Percentiles rank a stretch among this genome's conserved stretches.
These are phyloP conservation scores for Elgaria multicarinata DNA, from an alignment of 2,113 vertebrate genomes.

Conservation along the genomic window DNA sequence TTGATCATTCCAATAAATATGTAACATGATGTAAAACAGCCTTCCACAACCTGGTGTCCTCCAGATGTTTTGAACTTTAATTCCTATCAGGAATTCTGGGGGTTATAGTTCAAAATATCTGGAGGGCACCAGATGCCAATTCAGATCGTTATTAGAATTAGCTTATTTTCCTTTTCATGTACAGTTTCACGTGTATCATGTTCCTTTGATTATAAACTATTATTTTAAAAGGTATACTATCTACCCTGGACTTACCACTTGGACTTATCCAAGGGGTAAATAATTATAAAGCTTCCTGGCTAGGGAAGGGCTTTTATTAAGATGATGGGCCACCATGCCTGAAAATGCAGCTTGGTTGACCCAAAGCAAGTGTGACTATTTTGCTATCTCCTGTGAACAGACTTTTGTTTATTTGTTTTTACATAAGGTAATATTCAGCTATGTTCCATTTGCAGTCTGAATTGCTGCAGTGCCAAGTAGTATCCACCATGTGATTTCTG, in stretches of 20 bases:
- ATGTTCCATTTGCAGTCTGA: not conserved
- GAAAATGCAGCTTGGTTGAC: not conserved
- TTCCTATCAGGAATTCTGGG: too few relatives aligned
- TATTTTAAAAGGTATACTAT: not conserved
- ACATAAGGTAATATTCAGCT: not conserved
- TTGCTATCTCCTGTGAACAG: not conserved
- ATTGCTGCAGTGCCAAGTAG: not conserved
- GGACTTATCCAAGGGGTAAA: not conserved
- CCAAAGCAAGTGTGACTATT: not conserved
- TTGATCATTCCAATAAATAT: not conserved
- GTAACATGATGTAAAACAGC: not conserved
- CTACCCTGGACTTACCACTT: not conserved
- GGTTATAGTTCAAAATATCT: too few relatives aligned
- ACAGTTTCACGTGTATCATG: too few relatives aligned
- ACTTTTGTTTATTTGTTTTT: not conserved
- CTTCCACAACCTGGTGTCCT: too few relatives aligned
- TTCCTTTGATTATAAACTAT: not conserved
- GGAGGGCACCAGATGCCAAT: too few relatives aligned
- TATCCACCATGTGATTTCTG: not conserved
- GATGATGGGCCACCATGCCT: not conserved
- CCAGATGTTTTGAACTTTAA: too few relatives aligned
- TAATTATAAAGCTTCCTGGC: not conserved
- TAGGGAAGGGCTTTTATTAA: too few relatives aligned
- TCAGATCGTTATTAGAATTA: too few relatives aligned
- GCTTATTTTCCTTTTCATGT: too few relatives aligned